Evolutionary conservation across 2,888 invertebrate genomes (phyloP), one percentile per base, ranked within the genome.

Genomic region (Orthosia cruda): DNA sequence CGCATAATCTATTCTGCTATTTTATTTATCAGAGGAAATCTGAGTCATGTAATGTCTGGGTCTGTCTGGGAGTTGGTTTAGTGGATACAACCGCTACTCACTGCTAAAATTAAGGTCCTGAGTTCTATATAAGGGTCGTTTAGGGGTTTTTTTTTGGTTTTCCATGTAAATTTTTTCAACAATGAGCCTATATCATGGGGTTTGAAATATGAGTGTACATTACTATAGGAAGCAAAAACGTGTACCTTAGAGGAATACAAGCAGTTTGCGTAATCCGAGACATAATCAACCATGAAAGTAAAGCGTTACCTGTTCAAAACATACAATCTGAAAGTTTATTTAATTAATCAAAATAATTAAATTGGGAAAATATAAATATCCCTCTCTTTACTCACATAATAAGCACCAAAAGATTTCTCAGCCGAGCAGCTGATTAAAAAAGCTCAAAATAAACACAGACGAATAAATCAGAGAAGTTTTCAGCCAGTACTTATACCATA

Each of bases 381-480:
- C 13, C 1, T 40, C 20, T 23, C 15, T 55, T 57, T 7, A 16
- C 49, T 5, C 15, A 32, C 7, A 23, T 11, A 52, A 58, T 1
- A 52, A 12, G 16, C 7, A 11, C 4, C 12, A 11, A 18, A 15
- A 47, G 0, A 3, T 12, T 47, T 71, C 15, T 54, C 32, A 9
- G 32, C n/a, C 9, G 0, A 47, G 11, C 49, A 45, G 12, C 26
- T 3, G 7, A 52, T 18, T 47, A 40, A 32, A 52, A 52, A 66
- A 16, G 2, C 16, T 23, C n/a, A 58, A 58, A 58, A 58, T 58
- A 58, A 11, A 58, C 18, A 11, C n/a, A 16, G 4, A 23, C 7
- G 13, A 50, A 15, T 54, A 77, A 80, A 77, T 47, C 62, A 47
- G 5, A 13, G 16, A 20, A 26, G 16, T 23, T 58, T 49, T 52